Base-by-base conservation (phyloP, 92 coral and sea anemone species). In the Parazoanthus atlanticus region DNA sequence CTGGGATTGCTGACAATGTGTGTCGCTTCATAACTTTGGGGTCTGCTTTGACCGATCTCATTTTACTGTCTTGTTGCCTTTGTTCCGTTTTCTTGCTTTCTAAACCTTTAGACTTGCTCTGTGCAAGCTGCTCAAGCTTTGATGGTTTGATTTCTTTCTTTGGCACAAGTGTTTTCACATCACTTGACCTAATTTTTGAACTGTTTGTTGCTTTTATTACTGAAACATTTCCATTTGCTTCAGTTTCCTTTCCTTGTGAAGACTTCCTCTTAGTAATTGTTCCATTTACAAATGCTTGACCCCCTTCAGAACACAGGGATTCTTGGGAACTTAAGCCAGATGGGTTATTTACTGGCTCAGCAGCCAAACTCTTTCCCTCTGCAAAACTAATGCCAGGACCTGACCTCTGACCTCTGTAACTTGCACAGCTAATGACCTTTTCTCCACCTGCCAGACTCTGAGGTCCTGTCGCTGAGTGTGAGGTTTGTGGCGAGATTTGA, bases 1-100 rank as follows among this genome's bases (percentile, higher is more conserved):
- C 64, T 40, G 86, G 89, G 26, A 92, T 79, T 21, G 89, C 70
- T 76, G 94, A 82, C 10, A 88, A 26, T 26, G 94, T 82, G 47
- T 78, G 77, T n/a, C 74, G 36, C 33, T 90, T 87, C 49, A 71
- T 75, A 34, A 84, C 40, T 64, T 67, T 87, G 38, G 76, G 29
- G 54, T 74, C 70, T 69, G 72, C 34, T 11, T 70, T 70, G 56
- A 79, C 13, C 7, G 82, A 74, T 72, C 84, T 81, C 33, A 28
- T 32, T 61, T 41, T 31, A 31, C 26, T 74, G 47, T 29, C 36
- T 52, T n/a, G 87, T 64, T 38, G 76, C 58, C 54, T 84, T 40
- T 74, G 89, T 47, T 72, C 91, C 73, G 3, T 3, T 33, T 67
- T 31, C 31, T 84, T 72, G 41, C 43, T 43, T 30, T 11, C 78